Evolutionary conservation across 2,113 vertebrate genomes (phyloP), one percentile per base, ranked within the genome.

Genomic region (Hemibates koningsi): DNA sequence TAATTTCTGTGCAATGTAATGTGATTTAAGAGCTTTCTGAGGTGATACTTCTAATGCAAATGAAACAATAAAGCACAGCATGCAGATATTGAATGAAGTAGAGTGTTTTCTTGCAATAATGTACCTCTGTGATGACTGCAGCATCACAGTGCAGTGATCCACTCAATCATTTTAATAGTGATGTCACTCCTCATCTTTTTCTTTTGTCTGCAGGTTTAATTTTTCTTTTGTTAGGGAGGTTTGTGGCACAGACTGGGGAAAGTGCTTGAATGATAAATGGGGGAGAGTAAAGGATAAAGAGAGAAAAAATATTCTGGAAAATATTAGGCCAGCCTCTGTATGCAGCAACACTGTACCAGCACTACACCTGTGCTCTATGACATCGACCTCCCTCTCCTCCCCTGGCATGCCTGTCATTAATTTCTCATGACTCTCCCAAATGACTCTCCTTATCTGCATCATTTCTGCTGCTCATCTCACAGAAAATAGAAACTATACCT

Each of bases 1-100:
- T 92, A 12, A 93, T 94, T 94, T 88, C 80, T 84, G 8, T 45
- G 53, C 9, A 27, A 41, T 83, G 73, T 92, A 88, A 91, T 90
- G 87, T 6, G 52, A 88, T 90, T 90, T 76, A 83, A 34, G 85
- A 76, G 83, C 66, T 76, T 91, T 86, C 66, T 45, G 48, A 80
- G 87, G 86, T 85, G 68, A 81, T 81, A 17, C 61, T 41, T 80
- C 48, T 71, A 76, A 91, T 93, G 90, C 79, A 93, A 87, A 90
- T 88, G 48, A 61, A 73, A 83, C 80, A 87, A 83, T 89, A 91
- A 92, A 90, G 85, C 8, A 14, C 57, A 83, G 43, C 82, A 84
- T 27, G 78, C 76, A 56, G 86, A 79, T 81, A 88, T 36, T 38
- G 81, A 80, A 52, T 41, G 14, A 86, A 68, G 82, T 79, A 81